Percentiles rank a stretch among this genome's conserved stretches.
Conservation (phyloP, 2,888 invertebrate species). For the Drosophila neotestacea region DNA sequence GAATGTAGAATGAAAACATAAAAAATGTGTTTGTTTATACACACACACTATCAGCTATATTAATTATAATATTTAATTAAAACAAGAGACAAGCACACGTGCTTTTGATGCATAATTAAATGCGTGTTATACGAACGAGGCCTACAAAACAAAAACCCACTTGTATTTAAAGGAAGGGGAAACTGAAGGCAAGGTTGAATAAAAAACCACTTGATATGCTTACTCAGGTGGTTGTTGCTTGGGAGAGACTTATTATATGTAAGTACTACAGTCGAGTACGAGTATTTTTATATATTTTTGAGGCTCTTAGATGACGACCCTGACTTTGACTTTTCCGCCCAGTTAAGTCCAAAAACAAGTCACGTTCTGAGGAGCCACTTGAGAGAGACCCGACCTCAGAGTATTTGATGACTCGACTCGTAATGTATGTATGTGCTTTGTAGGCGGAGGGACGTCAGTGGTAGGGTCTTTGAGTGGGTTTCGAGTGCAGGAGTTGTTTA, state of each 20-base stretch:
- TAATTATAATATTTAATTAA: constrained; percentile 74
- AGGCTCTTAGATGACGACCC: constrained; percentile 52
- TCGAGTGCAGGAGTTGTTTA: constrained; percentile 48
- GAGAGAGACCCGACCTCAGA: constrained; percentile 29
- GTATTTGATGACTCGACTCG: constrained; percentile 36
- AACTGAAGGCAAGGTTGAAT: constrained; percentile 36
- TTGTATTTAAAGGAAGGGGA: constrained; percentile 3
- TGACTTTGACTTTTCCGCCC: constrained; percentile 71
- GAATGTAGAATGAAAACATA: constrained; percentile 1
- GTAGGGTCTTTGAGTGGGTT: constrained; percentile 34
- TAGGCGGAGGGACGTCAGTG: constrained; percentile 16
- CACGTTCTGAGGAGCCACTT: constrained; percentile 62
- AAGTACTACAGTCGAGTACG: constrained; percentile 11
- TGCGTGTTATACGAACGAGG: constrained; percentile 4
- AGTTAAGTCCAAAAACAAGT: constrained; percentile 55
- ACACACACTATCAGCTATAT: constrained; percentile 29
- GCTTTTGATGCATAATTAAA: constrained; percentile 51
- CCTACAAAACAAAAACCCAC: constrained; percentile 7
- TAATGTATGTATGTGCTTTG: constrained; percentile 17
- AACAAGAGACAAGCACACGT: constrained; percentile 40
- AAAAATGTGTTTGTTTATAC: constrained; percentile 21
- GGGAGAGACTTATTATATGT: constrained; percentile 19
- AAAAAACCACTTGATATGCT: constrained; percentile 42
- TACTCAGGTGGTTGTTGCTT: constrained; percentile 15
- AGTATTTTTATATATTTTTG: constrained; percentile 24